Evolutionary conservation across 2,888 invertebrate species (phyloP).

Genomic region (Drosophila yooni): DNA sequence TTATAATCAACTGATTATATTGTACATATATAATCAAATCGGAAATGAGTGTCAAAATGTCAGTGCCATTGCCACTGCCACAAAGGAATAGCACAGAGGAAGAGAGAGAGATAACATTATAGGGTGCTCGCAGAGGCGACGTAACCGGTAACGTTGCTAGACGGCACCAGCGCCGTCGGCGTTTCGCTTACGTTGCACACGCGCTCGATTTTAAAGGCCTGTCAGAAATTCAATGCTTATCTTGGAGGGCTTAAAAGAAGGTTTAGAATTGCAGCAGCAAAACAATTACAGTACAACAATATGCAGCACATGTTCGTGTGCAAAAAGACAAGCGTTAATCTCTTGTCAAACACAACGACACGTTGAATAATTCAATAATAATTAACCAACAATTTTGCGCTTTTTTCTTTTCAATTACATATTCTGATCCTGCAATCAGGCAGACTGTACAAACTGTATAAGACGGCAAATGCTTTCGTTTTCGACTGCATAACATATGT

Average conservation of each 20-base stretch:
- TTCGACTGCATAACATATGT: slow-evolving; percentile 60
- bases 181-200: slow-evolving; percentile 44
- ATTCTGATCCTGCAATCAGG: slow-evolving; percentile 9
- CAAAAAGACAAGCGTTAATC: slow-evolving; percentile 38
- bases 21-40: slow-evolving; percentile 3
- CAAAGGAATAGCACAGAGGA: background rate
- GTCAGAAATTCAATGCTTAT: slow-evolving; percentile 19
- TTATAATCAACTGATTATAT: background rate
- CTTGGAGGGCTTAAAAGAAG: slow-evolving; percentile 14
- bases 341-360: slow-evolving; percentile 22
- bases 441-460: slow-evolving; percentile 3
- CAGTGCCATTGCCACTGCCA: slow-evolving; percentile 4
- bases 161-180: background rate
- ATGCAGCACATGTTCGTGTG: slow-evolving; percentile 22
- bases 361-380: slow-evolving; percentile 37
- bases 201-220: background rate
- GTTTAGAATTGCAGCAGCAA: slow-evolving; percentile 4
- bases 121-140: slow-evolving; percentile 2
- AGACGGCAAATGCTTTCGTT: slow-evolving; percentile 8
- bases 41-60: slow-evolving; percentile 18
- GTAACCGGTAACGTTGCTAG: slow-evolving; percentile 37
- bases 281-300: slow-evolving; percentile 26
- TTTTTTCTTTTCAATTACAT: slow-evolving; percentile 25
- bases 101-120: background rate
- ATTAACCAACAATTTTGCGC: slow-evolving; percentile 37